Evolutionary conservation across 2,797 vertebrate genomes (phyloP).

Genomic region (Cyclura pinguis): DNA sequence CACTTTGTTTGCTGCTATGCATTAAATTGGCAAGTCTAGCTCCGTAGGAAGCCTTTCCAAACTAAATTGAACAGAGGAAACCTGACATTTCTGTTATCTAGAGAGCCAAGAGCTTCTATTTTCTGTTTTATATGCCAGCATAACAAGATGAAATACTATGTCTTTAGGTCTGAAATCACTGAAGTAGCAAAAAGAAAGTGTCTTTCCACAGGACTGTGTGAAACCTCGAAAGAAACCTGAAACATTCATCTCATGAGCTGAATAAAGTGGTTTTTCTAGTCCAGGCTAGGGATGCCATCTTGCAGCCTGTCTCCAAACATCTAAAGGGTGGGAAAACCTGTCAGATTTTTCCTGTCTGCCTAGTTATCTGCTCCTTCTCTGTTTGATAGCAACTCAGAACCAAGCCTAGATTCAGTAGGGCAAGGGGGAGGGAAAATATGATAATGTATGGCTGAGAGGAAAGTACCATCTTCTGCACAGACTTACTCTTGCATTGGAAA

Average conservation of each 20-base stretch:
- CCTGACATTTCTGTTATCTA: background rate
- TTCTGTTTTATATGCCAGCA: background rate
- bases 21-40: background rate
- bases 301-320: background rate
- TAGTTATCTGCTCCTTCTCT: background rate
- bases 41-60: background rate
- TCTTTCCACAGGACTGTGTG: background rate
- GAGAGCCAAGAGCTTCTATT: background rate
- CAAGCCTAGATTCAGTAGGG: background rate
- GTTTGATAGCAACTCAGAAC: background rate
- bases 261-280: background rate
- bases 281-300: background rate
- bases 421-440: background rate
- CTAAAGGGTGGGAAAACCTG: background rate
- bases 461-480: background rate
- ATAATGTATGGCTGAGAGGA: background rate
- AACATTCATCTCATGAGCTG: background rate
- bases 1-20: background rate
- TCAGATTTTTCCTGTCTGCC: background rate
- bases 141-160: background rate
- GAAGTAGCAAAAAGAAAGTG: background rate
- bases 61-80: background rate
- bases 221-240: no score
- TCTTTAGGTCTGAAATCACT: background rate
- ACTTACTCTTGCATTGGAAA: background rate